These are phyloP conservation scores for Drosophila quasianomalipes DNA, from an alignment of 2,888 invertebrate genomes.

Conservation along the genomic window DNA sequence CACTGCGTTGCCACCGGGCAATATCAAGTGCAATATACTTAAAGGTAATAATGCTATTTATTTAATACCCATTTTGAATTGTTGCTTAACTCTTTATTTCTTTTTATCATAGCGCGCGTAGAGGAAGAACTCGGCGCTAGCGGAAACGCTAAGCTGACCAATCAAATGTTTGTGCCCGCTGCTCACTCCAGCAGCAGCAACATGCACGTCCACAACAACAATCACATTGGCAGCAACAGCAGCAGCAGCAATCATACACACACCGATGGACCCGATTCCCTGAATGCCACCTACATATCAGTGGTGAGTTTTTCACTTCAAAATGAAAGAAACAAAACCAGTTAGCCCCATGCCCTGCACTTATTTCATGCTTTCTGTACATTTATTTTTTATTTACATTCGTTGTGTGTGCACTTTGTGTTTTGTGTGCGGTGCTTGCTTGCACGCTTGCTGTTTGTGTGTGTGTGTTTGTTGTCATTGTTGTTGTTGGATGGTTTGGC, in stretches of 20 bases:
- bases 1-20: conserved; percentile 92
- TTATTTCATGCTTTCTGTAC: conserved; percentile 73
- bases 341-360: conserved; percentile 67
- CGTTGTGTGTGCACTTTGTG: conserved; percentile 68
- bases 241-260: conserved; percentile 64
- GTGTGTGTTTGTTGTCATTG: conserved; percentile 27
- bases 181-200: conserved; percentile 77
- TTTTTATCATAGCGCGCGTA: conserved; percentile 87
- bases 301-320: conserved; percentile 88
- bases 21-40: conserved; percentile 97
- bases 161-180: conserved; percentile 87
- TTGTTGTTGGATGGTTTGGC: conserved; percentile 36
- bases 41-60: conserved; percentile 88
- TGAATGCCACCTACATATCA: conserved; percentile 90
- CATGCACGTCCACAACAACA: conserved; percentile 61
- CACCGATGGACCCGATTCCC: conserved; percentile 85
- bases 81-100: background rate
- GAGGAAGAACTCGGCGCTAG: conserved; percentile 87
- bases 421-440: conserved; percentile 52
- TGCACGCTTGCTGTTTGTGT: conserved; percentile 61
- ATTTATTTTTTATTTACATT: conserved; percentile 65
- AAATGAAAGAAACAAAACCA: conserved; percentile 52
- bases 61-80: background rate
- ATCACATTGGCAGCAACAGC: conserved; percentile 31
- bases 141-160: conserved; percentile 86